Conservation (phyloP, 2,888 invertebrate genomes). For the Eilema depressum region DNA sequence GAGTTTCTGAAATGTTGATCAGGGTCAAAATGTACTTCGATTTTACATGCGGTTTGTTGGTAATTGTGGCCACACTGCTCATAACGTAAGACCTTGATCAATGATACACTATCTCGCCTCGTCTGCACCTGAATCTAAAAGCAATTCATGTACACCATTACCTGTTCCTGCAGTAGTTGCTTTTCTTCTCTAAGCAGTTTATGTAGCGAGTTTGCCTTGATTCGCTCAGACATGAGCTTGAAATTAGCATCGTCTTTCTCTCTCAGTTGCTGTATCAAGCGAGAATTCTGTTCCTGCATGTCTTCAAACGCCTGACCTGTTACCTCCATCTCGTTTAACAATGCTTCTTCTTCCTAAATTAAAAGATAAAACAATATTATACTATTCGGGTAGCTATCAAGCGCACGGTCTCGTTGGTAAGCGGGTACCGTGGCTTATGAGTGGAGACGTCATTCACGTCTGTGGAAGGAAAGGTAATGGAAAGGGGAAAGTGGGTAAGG, state of each 20-base stretch:
- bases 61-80: no score
- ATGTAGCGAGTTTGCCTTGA: conserved; percentile 98
- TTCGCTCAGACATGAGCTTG: conserved; percentile 98
- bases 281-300: conserved; percentile 99
- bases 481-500: no score
- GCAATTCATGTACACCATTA: conserved; percentile 59
- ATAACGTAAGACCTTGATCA: no score
- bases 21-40: no score
- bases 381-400: not conserved
- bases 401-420: not conserved
- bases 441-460: not conserved
- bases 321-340: conserved; percentile 99
- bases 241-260: conserved; percentile 99
- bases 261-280: conserved; percentile 96
- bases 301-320: conserved; percentile 99
- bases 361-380: not conserved
- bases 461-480: not conserved
- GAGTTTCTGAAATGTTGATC: no score
- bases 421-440: not conserved
- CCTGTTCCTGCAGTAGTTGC: conserved; percentile 96
- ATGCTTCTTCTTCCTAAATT: conserved; percentile 95
- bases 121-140: no score
- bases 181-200: conserved; percentile 98
- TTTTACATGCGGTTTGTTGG: no score
- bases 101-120: no score